These are phyloP conservation scores for Bolinopsis microptera DNA, from an alignment of 37 sponge, comb jelly and placozoan genomes.

Conservation along the genomic window DNA sequence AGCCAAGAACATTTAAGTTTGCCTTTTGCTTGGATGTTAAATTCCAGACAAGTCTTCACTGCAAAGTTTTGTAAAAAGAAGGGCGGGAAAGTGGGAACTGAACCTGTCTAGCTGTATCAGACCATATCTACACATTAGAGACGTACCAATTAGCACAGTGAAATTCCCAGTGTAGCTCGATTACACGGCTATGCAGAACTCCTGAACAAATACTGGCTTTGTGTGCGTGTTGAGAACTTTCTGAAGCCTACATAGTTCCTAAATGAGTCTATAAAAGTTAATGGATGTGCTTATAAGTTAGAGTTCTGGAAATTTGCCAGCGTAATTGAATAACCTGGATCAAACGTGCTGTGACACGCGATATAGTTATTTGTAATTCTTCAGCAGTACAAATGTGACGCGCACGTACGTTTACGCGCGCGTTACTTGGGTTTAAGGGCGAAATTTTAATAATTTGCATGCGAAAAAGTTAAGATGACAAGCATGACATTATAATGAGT, in stretches of 20 bases:
- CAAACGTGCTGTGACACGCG: conserved; percentile 41
- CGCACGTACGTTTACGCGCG: conserved; percentile 16
- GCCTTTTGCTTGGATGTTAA: no score
- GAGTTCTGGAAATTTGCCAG: conserved; percentile 46
- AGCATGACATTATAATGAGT: neutral
- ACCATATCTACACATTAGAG: no score
- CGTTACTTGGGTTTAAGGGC: neutral
- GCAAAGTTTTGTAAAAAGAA: no score
- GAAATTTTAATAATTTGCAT: neutral
- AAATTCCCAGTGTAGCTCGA: no score
- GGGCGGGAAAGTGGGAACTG: no score
- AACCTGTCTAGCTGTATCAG: no score
- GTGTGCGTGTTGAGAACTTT: neutral
- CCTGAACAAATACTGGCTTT: neutral
- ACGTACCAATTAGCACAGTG: no score
- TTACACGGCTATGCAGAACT: no score
- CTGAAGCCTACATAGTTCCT: neutral
- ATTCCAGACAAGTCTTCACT: no score
- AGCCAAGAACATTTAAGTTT: no score
- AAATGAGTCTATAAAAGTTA: neutral
- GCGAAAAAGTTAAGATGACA: neutral
- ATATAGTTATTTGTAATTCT: neutral
- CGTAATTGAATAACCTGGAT: neutral
- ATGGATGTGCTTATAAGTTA: conserved; percentile 39
- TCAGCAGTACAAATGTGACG: neutral